Base-by-base conservation (phyloP, 2,113 vertebrate species). In the Hucho hucho region DNA sequence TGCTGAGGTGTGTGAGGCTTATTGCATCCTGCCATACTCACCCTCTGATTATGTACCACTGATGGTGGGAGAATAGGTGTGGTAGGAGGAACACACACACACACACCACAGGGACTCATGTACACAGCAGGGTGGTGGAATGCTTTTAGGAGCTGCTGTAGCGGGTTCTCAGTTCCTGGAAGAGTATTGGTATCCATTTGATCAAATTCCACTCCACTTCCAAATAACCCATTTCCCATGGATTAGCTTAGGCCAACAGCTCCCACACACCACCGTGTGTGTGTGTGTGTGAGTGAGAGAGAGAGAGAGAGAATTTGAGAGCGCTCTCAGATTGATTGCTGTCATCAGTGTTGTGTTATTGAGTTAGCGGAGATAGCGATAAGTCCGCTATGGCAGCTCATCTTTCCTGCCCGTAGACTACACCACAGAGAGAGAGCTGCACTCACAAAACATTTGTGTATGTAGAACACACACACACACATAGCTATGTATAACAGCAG, bases 141-240 rank as follows among this genome's bases (percentile, higher is more conserved):
- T 81, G 88, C 89, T 90, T 90, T 92, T 89, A 90, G 75, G 58
- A 82, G 73, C 79, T 69, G 80, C 80, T 81, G 79, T 61, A 87
- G 82, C 75, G 66, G 69, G 74, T 78, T 81, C 82, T 20, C 79
- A 79, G 18, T 90, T 91, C 83, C 89, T 88, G 88, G 88, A 88
- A 90, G 70, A 87, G 83, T 81, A 59, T 78, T 77, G 81, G 78
- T 89, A 86, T 87, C 86, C 86, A 76, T 25, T 84, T 90, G 87
- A 91, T 89, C 88, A 79, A 90, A 91, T 92, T 91, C 81, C 81
- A 66, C 81, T 78, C 86, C 86, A 92, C 89, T 92, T 87, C 87
- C 79, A 84, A 79, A 84, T 83, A 85, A 82, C 28, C 80, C 46
- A 71, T 89, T 87, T 82, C 85, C 84, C 77, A 86, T 81, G 82